Percentiles rank a stretch among this genome's conserved stretches.
These are phyloP conservation scores for Antennarius striatus DNA, from an alignment of 2,113 vertebrate species.

Conservation along the genomic window DNA sequence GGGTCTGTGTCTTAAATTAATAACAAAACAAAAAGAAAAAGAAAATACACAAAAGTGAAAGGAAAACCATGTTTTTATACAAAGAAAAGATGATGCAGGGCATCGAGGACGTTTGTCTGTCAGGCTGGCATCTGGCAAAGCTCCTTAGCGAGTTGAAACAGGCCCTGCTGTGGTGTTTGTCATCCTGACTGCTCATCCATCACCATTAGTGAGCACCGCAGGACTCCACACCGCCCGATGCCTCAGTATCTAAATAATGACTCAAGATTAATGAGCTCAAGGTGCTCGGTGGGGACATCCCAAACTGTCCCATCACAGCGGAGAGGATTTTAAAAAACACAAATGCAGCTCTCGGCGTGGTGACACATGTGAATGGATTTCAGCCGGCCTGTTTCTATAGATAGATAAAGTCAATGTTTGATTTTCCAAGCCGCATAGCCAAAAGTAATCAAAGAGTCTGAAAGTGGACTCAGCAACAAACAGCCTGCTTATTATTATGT, in stretches of 20 bases:
- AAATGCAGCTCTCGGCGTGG: background rate
- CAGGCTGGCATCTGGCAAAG: constrained; percentile 64
- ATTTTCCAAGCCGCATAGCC: constrained; percentile 34
- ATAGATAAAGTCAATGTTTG: constrained; percentile 40
- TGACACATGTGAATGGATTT: constrained; percentile 12
- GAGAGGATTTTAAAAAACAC: background rate
- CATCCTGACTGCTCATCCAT: constrained; percentile 73
- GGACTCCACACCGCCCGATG: constrained; percentile 57
- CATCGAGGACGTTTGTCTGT: constrained; percentile 63
- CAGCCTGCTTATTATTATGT: constrained; percentile 19
- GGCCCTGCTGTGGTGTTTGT: constrained; percentile 71
- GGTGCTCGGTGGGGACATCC: constrained; percentile 36
- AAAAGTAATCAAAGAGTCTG: constrained; percentile 35
- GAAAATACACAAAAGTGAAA: too few species aligned
- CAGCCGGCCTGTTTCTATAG: constrained; percentile 10
- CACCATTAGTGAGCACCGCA: constrained; percentile 72
- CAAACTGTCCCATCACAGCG: background rate
- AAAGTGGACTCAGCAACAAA: constrained; percentile 42
- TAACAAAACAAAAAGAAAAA: background rate
- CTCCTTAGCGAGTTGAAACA: constrained; percentile 68
- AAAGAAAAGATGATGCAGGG: constrained; percentile 48
- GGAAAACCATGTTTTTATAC: constrained; percentile 3
- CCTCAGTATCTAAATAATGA: constrained; percentile 66
- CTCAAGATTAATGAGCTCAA: constrained; percentile 65
- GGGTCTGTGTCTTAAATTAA: background rate